Conservation (phyloP, 2,797 vertebrate genomes). For the Enteromius fasciolatus region DNA sequence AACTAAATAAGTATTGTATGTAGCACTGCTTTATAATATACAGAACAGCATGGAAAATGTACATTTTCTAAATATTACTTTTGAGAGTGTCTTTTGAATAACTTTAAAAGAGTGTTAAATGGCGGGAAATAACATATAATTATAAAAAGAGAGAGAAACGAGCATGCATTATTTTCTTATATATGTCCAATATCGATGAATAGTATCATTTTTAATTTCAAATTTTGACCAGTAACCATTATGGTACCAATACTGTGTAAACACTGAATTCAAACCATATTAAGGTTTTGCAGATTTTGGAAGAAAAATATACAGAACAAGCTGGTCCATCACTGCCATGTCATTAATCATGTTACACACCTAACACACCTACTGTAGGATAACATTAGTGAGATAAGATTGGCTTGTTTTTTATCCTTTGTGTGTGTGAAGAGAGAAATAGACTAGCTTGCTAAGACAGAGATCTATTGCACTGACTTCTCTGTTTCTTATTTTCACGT, state of each 20-base stretch:
- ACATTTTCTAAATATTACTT: background rate
- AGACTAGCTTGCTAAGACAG: conserved; percentile 51
- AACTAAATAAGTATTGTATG: too few species aligned
- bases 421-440: conserved; percentile 33
- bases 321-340: background rate
- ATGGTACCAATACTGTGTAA: background rate
- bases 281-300: background rate
- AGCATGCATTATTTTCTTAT: background rate
- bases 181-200: background rate
- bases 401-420: conserved; percentile 19
- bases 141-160: background rate
- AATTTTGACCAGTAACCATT: background rate
- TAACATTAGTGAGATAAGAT: conserved; percentile 11
- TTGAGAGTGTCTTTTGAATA: background rate
- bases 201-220: background rate
- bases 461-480: conserved; percentile 61
- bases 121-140: background rate
- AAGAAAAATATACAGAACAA: background rate
- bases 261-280: background rate
- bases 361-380: background rate
- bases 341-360: conserved; percentile 1
- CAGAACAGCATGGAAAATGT: background rate
- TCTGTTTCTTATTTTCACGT: conserved; percentile 71
- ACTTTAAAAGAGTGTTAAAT: background rate
- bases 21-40: background rate